Evolutionary conservation across 1,140 invertebrate species (phyloP).

Genomic region (Palaemon carinicauda): DNA sequence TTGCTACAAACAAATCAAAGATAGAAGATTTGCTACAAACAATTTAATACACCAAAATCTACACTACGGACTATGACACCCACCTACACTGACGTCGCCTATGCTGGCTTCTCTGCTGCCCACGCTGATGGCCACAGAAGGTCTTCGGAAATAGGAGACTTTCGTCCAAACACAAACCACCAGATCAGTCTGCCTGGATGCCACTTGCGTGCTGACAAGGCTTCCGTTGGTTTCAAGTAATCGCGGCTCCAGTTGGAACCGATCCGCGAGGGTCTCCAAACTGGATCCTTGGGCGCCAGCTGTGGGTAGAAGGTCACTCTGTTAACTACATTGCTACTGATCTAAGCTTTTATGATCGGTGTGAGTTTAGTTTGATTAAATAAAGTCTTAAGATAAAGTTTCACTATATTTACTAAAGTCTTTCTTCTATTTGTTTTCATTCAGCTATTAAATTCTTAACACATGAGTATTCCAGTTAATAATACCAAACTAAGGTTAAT

Average conservation of each 20-base stretch:
- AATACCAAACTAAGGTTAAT: too few species aligned
- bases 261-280: too few species aligned
- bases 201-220: constrained; percentile 7
- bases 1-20: neutral
- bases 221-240: constrained; percentile 12
- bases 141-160: constrained; percentile 31
- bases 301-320: neutral
- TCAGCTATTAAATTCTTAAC: too few species aligned
- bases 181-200: neutral
- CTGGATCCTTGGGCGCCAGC: neutral
- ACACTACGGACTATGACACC: neutral
- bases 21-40: neutral
- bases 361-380: too few species aligned
- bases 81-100: constrained; percentile 36
- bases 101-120: neutral
- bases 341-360: neutral
- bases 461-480: too few species aligned
- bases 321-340: neutral
- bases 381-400: too few species aligned
- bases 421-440: too few species aligned
- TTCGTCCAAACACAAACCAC: constrained; percentile 31
- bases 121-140: constrained; percentile 14
- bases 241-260: constrained; percentile 8
- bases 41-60: too few species aligned
- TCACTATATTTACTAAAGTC: too few species aligned